Conservation (phyloP, 92 coral and sea anemone species). For the Metridium senile region DNA sequence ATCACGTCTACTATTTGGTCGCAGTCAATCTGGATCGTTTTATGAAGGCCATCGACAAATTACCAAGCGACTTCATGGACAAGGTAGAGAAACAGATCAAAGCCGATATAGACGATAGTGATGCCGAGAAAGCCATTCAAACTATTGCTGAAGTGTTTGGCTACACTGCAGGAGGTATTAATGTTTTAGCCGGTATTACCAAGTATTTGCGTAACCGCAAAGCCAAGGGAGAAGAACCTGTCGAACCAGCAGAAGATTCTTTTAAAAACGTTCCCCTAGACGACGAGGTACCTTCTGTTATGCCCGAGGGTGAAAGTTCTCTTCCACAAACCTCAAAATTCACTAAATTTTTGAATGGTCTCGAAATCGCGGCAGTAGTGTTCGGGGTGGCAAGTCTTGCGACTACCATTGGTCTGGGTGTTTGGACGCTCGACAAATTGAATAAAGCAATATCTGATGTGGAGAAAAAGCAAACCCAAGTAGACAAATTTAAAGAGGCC, state of each 20-base stretch:
- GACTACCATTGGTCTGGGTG: constrained; percentile 55
- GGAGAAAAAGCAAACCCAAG: constrained; percentile 51
- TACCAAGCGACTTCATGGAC: constrained; percentile 53
- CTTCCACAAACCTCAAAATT: constrained; percentile 34
- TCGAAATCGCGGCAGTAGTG: constrained; percentile 55
- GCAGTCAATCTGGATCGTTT: constrained; percentile 49
- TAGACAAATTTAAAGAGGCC: constrained; percentile 26
- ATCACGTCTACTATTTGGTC: constrained; percentile 37
- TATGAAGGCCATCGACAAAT: constrained; percentile 52
- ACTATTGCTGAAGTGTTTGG: constrained; percentile 30
- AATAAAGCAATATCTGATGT: constrained; percentile 47
- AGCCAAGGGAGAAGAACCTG: constrained; percentile 31
- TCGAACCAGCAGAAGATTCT: constrained; percentile 17
- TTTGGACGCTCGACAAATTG: constrained; percentile 50
- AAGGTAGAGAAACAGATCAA: constrained; percentile 34
- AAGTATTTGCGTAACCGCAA: constrained; percentile 26
- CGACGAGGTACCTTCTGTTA: constrained; percentile 12
- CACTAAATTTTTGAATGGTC: constrained; percentile 27
- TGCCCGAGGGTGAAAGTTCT: constrained; percentile 21
- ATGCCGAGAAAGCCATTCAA: constrained; percentile 34
- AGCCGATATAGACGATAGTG: constrained; percentile 5
- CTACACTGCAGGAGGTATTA: constrained; percentile 9
- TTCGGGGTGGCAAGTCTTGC: constrained; percentile 63
- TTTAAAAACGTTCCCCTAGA: constrained; percentile 45
- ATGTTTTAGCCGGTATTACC: background rate